Conservation (phyloP, 2,113 vertebrate genomes). For the Gulo gulo region DNA sequence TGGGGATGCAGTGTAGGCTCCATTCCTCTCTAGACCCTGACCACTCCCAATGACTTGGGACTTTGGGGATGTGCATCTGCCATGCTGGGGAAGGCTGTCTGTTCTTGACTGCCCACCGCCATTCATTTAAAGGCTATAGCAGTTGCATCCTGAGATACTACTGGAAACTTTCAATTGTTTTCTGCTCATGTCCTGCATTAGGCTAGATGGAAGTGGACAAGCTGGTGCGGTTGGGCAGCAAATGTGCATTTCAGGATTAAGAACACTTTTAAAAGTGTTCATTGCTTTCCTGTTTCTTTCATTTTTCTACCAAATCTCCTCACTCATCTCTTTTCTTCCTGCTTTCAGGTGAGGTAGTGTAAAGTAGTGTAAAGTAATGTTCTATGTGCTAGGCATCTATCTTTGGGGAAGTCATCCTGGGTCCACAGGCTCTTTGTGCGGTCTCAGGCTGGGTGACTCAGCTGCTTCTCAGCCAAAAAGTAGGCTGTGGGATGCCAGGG, state of each 20-base stretch:
- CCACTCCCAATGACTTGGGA: background rate
- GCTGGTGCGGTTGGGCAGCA: background rate
- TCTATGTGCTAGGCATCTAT: background rate
- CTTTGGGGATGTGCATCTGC: accelerated
- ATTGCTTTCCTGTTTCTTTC: background rate
- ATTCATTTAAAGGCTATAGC: background rate
- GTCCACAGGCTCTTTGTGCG: background rate
- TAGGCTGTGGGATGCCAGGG: background rate
- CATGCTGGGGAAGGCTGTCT: background rate
- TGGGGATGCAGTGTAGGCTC: background rate
- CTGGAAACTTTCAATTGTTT: background rate
- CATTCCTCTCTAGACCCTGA: background rate
- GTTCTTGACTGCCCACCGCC: accelerated
- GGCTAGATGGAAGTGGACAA: background rate
- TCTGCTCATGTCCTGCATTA: background rate
- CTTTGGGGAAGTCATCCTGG: background rate
- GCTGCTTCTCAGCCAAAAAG: background rate
- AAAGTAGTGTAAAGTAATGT: background rate
- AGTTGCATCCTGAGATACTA: background rate
- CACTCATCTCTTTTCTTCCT: background rate
- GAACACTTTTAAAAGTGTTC: background rate
- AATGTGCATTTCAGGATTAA: background rate
- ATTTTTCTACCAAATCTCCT: background rate
- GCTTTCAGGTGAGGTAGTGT: too few species aligned
- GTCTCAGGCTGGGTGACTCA: background rate